Conservation (phyloP, 2,888 invertebrate genomes). For the Lamellibrachia columna region DNA sequence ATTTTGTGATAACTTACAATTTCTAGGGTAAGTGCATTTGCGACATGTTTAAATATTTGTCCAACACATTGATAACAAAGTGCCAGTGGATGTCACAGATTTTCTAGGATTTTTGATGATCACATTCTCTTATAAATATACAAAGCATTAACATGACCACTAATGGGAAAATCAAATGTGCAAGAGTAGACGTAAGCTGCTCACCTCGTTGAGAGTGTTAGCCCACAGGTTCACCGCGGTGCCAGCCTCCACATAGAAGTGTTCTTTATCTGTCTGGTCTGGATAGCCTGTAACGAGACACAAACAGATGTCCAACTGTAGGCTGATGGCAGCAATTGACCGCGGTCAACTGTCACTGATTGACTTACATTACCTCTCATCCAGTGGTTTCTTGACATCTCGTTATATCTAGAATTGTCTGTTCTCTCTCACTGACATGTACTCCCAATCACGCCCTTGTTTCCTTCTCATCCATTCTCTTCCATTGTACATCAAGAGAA, state of each 20-base stretch:
- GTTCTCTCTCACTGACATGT: background rate
- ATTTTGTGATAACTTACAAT: too few species aligned
- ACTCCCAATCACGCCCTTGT: background rate
- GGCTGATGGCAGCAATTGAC: background rate
- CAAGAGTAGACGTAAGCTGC: background rate
- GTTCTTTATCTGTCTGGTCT: constrained; percentile 31
- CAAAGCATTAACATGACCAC: too few species aligned
- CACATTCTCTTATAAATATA: too few species aligned
- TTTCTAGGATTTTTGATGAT: too few species aligned
- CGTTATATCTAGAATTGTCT: background rate
- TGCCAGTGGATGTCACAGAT: too few species aligned
- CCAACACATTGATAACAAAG: too few species aligned
- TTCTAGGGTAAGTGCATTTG: too few species aligned
- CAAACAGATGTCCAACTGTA: background rate
- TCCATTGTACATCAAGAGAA: background rate
- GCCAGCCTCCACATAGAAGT: constrained; percentile 40
- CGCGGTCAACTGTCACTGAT: background rate
- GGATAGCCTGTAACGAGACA: constrained; percentile 36
- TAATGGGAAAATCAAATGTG: too few species aligned
- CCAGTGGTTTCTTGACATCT: background rate
- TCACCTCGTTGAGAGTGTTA: constrained; percentile 40
- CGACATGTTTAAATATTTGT: too few species aligned
- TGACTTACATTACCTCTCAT: background rate
- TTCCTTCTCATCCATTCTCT: too few species aligned
- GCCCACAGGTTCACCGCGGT: constrained; percentile 36